Conservation (phyloP, 1,140 invertebrate genomes). For the Drosophila pruinosa region DNA sequence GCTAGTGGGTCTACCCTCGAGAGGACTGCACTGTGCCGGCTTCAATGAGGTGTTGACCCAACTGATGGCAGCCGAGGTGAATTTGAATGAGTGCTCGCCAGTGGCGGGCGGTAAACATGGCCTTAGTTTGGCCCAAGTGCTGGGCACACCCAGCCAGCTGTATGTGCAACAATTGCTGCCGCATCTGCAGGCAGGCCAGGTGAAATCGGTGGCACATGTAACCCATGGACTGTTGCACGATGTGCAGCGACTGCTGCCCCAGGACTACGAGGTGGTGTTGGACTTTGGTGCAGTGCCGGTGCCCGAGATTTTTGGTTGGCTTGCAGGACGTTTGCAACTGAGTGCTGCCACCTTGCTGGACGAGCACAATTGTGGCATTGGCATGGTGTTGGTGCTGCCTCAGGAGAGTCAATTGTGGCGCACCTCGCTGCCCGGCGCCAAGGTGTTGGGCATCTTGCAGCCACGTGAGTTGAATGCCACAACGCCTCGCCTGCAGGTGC, state of each 20-base stretch:
- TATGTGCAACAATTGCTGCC: conserved; percentile 92
- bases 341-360: conserved; percentile 90
- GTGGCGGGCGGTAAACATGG: conserved; percentile 31
- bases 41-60: conserved; percentile 92
- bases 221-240: conserved; percentile 97
- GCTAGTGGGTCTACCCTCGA: conserved; percentile 91
- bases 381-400: conserved; percentile 89
- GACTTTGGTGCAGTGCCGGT: conserved; percentile 90
- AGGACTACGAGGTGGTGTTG: conserved; percentile 86
- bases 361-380: conserved; percentile 97
- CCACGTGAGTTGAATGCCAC: background rate
- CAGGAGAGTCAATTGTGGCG: conserved; percentile 56
- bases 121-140: conserved; percentile 84
- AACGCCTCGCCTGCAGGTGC: conserved; percentile 42
- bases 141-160: conserved; percentile 94
- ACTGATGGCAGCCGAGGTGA: conserved; percentile 83
- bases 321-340: conserved; percentile 86
- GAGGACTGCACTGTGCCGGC: conserved; percentile 95
- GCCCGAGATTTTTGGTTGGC: conserved; percentile 87
- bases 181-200: conserved; percentile 87
- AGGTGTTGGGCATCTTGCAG: conserved; percentile 69
- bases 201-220: conserved; percentile 97
- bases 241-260: conserved; percentile 91
- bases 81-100: conserved; percentile 46
- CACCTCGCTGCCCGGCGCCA: conserved; percentile 50